Base-by-base conservation (phyloP, 2,888 invertebrate species). In the Hemithea aestivaria region DNA sequence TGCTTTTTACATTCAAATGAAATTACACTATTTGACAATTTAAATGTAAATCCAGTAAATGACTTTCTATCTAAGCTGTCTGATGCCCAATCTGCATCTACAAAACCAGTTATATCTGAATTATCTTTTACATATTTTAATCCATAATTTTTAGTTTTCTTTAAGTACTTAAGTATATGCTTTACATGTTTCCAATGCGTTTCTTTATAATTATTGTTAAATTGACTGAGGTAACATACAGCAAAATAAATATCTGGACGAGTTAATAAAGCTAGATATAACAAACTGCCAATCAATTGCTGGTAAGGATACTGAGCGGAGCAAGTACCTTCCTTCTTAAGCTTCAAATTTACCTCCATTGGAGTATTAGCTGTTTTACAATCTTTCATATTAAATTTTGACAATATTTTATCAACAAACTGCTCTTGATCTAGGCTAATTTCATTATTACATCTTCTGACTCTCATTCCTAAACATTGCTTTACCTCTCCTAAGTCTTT, bases 251-350 rank as follows among this genome's bases (percentile, higher is more conserved):
- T 56, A 34, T 57, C 54, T n/a, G 53, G 55, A 23, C 53, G 16
- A 1, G 50, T 54, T 1, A 51, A 27, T n/a, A 0, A 51, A 45
- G 1, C 51, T 10, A n/a, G n/a, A n/a, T n/a, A n/a, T n/a, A n/a
- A n/a, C n/a, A n/a, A n/a, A n/a, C n/a, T n/a, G n/a, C n/a, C n/a
- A n/a, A n/a, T n/a, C n/a, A n/a, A n/a, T n/a, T n/a, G n/a, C n/a
- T n/a, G n/a, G n/a, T n/a, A n/a, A n/a, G n/a, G n/a, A n/a, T n/a
- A n/a, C n/a, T n/a, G n/a, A n/a, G n/a, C n/a, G n/a, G n/a, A n/a
- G n/a, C 5, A 53, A 12, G 23, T 50, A 54, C 48, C 56, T 52
- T 4, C 4, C 47, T 40, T 4, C 56, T 56, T 9, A 61, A 45
- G 1, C 54, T 5, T 28, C 20, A 7, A 57, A 40, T 29, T 46